phyloP scores from a whole-genome alignment of 2,888 invertebrate species.

The Mythimna impura region DNA sequence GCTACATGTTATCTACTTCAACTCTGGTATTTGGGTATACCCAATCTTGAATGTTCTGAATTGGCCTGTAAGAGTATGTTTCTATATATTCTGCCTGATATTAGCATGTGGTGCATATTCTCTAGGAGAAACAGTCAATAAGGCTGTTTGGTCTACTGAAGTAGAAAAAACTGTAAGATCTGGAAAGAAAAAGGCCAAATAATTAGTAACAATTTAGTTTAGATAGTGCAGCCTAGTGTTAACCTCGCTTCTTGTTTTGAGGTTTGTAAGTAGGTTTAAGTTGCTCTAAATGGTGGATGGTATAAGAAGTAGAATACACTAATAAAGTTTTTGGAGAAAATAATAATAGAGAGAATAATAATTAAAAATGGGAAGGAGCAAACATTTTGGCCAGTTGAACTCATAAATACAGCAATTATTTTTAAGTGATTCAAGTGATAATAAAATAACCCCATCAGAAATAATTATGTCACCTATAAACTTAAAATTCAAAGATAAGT shows the following conservation, averaged over 20 bases:
- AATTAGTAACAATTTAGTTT: slow-evolving; percentile 53
- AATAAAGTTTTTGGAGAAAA: slow-evolving; percentile 33
- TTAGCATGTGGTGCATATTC: slow-evolving; percentile 92
- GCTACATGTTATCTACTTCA: slow-evolving; percentile 94
- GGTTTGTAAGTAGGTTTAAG: slow-evolving; percentile 37
- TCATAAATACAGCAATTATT: neutral
- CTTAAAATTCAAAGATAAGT: slow-evolving; percentile 12
- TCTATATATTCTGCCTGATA: slow-evolving; percentile 92
- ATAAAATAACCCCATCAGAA: slow-evolving; percentile 47
- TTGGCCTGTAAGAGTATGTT: slow-evolving; percentile 93
- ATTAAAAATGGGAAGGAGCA: slow-evolving; percentile 3
- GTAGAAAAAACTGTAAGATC: slow-evolving; percentile 87
- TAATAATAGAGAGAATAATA: slow-evolving; percentile 23
- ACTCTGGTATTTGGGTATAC: slow-evolving; percentile 97
- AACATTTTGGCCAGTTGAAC: slow-evolving; percentile 16
- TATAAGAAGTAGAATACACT: slow-evolving; percentile 26
- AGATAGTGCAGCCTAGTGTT: slow-evolving; percentile 29
- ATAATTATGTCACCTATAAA: neutral
- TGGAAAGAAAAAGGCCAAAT: slow-evolving; percentile 88
- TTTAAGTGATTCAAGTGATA: slow-evolving; percentile 44
- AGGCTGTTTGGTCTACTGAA: slow-evolving; percentile 93
- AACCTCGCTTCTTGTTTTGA: slow-evolving; percentile 46
- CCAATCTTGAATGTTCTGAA: slow-evolving; percentile 95
- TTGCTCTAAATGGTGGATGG: slow-evolving; percentile 43
- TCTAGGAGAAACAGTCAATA: slow-evolving; percentile 93